Conservation (phyloP, 2,113 vertebrate genomes). For the Perca flavescens region DNA sequence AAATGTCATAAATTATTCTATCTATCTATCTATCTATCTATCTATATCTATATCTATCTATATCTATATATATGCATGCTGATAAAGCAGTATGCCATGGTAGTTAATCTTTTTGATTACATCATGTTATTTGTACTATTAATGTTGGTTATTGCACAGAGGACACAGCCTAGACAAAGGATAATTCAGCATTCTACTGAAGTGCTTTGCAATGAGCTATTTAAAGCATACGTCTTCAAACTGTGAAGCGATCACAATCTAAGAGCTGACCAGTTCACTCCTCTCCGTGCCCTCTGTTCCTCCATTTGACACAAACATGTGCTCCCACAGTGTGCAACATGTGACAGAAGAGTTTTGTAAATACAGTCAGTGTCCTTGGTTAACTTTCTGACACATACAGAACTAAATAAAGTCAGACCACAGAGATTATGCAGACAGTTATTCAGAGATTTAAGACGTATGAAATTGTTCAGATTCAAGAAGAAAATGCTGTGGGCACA, state of each 20-base stretch:
- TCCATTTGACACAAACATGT: neutral
- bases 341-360: conserved; percentile 32
- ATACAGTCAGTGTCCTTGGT: conserved; percentile 50
- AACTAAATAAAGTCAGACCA: conserved; percentile 7
- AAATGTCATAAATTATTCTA: neutral
- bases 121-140: neutral
- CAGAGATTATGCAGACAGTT: conserved; percentile 17
- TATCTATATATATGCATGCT: neutral
- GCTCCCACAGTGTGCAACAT: conserved; percentile 5
- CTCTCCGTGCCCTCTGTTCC: neutral
- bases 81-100: neutral
- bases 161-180: neutral
- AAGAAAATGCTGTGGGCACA: conserved; percentile 15
- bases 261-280: neutral
- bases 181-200: neutral
- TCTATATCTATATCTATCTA: too few species aligned
- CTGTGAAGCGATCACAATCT: neutral
- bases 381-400: conserved; percentile 28
- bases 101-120: neutral
- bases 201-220: neutral
- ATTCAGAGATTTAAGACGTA: neutral
- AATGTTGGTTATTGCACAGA: neutral
- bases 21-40: too few species aligned
- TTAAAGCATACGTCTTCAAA: neutral
- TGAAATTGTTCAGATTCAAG: neutral